Conservation (phyloP, 1,140 invertebrate genomes). For the Thalassaphorura encarpata region DNA sequence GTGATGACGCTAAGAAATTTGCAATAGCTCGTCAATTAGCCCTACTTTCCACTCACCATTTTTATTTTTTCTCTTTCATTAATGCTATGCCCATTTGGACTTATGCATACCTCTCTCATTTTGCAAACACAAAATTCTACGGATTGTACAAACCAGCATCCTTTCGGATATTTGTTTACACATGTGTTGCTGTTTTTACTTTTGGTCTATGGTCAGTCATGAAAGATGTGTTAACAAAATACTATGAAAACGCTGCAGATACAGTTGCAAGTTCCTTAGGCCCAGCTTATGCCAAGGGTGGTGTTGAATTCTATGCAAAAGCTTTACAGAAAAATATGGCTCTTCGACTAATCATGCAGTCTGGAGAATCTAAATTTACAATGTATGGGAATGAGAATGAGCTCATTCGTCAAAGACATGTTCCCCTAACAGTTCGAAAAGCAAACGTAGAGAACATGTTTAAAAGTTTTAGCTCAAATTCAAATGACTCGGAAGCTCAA, state of each 20-base stretch:
- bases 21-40: conserved; percentile 61
- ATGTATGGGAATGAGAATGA: conserved; percentile 57
- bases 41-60: conserved; percentile 45
- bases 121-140: conserved; percentile 45
- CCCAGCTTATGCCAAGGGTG: conserved; percentile 54
- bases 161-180: conserved; percentile 47
- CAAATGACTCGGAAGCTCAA: not conserved
- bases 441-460: conserved; percentile 45
- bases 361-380: conserved; percentile 48
- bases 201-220: conserved; percentile 50
- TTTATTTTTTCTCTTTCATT: conserved; percentile 44
- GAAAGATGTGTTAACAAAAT: conserved; percentile 50
- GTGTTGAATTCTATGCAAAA: conserved; percentile 63
- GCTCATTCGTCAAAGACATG: conserved; percentile 49
- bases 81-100: conserved; percentile 40
- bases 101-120: conserved; percentile 42
- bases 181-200: conserved; percentile 46
- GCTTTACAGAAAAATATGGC: conserved; percentile 59
- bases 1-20: conserved; percentile 63
- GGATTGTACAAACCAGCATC: conserved; percentile 44
- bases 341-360: conserved; percentile 49
- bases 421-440: conserved; percentile 52
- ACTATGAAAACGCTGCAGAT: conserved; percentile 52
- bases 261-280: conserved; percentile 47
- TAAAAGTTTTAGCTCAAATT: not conserved